phyloP scores from a whole-genome alignment of 2,113 vertebrate species.

The Sardina pilchardus region DNA sequence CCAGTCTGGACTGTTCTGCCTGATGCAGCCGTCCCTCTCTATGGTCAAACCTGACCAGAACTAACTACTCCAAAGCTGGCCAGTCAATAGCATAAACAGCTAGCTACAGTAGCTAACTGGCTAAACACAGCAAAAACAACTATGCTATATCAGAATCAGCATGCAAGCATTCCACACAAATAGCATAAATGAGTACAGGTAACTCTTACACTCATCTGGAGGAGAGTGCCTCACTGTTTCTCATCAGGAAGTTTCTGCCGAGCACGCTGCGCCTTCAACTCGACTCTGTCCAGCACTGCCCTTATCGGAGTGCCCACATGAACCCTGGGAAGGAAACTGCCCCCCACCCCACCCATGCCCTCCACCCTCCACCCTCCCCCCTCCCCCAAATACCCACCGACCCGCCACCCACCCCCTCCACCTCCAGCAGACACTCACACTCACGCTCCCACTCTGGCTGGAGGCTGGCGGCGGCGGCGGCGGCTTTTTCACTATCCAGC shows the following conservation, averaged over 20 bases:
- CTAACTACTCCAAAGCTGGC: background rate
- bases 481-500: constrained; percentile 47
- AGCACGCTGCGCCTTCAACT: background rate
- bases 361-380: background rate
- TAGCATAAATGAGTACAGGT: background rate
- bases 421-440: constrained; percentile 26
- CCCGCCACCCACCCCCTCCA: background rate
- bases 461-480: constrained; percentile 21
- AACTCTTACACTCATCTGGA: constrained; percentile 50
- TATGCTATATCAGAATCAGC: background rate
- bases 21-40: background rate
- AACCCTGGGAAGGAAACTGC: constrained; percentile 28
- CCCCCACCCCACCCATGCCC: constrained; percentile 27
- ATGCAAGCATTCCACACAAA: background rate
- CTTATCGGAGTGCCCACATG: constrained; percentile 43
- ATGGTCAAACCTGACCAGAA: background rate
- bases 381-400: background rate
- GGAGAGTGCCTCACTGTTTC: constrained; percentile 16
- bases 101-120: background rate
- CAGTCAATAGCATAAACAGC: background rate
- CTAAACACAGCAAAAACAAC: background rate
- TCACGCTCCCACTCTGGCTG: constrained; percentile 29
- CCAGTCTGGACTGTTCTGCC: background rate
- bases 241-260: constrained; percentile 30
- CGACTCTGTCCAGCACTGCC: constrained; percentile 30